These are phyloP conservation scores for Poeciliopsis turneri DNA, from an alignment of 2,797 vertebrate genomes.

Conservation along the genomic window DNA sequence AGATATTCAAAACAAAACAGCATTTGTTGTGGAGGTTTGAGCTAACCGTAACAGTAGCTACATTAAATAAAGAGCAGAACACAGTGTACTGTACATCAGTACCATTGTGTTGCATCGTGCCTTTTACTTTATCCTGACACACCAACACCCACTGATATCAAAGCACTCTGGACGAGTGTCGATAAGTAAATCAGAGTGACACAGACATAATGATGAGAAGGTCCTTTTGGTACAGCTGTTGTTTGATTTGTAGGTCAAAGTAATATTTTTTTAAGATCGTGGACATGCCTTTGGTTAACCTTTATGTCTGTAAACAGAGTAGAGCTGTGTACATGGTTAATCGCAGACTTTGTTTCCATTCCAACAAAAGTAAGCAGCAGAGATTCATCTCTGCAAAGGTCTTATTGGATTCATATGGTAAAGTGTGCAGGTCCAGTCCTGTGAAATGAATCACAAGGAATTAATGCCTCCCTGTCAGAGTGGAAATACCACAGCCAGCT, in stretches of 20 bases:
- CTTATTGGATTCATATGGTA: conserved; percentile 51
- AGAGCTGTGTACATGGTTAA: conserved; percentile 13
- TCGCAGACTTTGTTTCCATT: conserved; percentile 13
- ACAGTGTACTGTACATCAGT: neutral
- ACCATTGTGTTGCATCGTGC: neutral
- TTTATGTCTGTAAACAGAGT: conserved; percentile 1
- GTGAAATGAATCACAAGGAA: conserved; percentile 53
- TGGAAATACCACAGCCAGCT: conserved; percentile 46
- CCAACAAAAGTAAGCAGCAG: conserved; percentile 31
- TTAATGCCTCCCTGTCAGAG: conserved; percentile 38
- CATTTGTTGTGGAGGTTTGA: neutral
- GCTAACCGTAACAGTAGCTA: too few relatives aligned
- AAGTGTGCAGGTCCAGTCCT: conserved; percentile 38
- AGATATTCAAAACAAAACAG: neutral
- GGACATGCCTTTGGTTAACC: neutral
- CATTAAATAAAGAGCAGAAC: neutral
- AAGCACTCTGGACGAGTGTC: neutral
- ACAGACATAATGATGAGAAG: neutral
- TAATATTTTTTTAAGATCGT: neutral
- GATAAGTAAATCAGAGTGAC: neutral
- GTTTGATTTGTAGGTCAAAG: conserved; percentile 1
- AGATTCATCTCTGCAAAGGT: conserved; percentile 37
- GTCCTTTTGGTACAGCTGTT: neutral
- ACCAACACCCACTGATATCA: neutral
- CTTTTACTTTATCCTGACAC: neutral